Percentiles rank a stretch among this genome's conserved stretches.
Conservation (phyloP, 2,113 vertebrate species). For the Platysteira castanea region DNA sequence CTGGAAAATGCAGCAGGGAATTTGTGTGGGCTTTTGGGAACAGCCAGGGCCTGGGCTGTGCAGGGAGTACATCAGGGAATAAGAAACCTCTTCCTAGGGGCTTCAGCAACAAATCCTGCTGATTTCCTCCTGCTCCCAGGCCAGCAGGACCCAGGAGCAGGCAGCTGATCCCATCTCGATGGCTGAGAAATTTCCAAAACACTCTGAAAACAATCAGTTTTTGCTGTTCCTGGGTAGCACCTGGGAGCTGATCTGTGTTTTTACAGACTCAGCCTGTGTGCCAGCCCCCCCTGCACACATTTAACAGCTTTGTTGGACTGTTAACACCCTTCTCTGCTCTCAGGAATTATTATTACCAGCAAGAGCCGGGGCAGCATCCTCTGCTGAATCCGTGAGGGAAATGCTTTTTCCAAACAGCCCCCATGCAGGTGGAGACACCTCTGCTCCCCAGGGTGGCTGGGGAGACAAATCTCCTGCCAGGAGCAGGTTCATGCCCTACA, state of each 20-base stretch:
- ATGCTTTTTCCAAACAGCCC: neutral
- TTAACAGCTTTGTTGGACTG: neutral
- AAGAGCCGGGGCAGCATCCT: neutral
- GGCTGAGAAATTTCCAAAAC: neutral
- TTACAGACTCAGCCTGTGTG: neutral
- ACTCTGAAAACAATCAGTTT: neutral
- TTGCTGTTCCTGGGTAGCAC: neutral
- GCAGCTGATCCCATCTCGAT: neutral
- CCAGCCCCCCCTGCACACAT: neutral
- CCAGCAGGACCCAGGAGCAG: accelerated
- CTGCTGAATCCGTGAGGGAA: neutral
- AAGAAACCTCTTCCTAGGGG: neutral
- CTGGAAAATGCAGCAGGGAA: no score
- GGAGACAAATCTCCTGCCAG: neutral
- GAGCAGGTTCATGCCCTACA: neutral
- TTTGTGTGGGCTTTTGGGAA: neutral
- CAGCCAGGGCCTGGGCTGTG: neutral
- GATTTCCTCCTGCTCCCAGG: neutral
- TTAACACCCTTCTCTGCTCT: neutral
- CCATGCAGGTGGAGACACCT: accelerated
- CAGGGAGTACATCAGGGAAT: neutral
- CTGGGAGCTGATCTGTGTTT: neutral
- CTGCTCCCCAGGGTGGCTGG: neutral
- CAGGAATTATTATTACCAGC: neutral
- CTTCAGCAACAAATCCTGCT: neutral